phyloP scores from a whole-genome alignment of 2,888 invertebrate species.

The Bombylius major region DNA sequence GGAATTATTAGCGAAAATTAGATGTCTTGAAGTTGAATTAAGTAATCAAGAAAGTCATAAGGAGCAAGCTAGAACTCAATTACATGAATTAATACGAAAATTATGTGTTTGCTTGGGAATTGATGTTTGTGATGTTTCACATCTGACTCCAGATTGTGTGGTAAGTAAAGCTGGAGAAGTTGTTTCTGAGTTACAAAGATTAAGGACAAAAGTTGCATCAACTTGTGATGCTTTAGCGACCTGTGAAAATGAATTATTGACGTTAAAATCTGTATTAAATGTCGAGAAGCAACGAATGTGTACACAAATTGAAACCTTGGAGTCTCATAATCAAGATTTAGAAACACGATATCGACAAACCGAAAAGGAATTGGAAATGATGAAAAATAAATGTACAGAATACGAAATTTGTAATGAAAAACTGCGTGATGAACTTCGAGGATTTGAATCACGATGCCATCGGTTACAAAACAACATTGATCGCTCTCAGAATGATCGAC shows the following conservation, averaged over 20 bases:
- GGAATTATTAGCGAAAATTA: slow-evolving; percentile 60
- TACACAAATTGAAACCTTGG: slow-evolving; percentile 42
- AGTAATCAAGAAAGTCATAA: slow-evolving; percentile 62
- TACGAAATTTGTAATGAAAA: slow-evolving; percentile 55
- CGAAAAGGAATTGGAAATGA: slow-evolving; percentile 62
- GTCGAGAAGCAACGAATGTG: slow-evolving; percentile 62
- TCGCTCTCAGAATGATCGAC: slow-evolving; percentile 32
- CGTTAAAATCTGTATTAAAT: slow-evolving; percentile 30
- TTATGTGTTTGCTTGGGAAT: slow-evolving; percentile 58
- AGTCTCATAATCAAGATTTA: slow-evolving; percentile 51
- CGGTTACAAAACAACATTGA: slow-evolving; percentile 33
- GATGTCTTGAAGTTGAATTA: slow-evolving; percentile 58
- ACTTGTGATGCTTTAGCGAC: slow-evolving; percentile 37
- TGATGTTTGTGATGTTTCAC: slow-evolving; percentile 53
- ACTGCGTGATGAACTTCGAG: slow-evolving; percentile 33
- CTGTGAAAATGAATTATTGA: slow-evolving; percentile 33
- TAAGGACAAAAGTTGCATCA: slow-evolving; percentile 41
- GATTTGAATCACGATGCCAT: slow-evolving; percentile 36
- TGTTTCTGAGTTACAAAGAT: slow-evolving; percentile 56
- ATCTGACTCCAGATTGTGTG: slow-evolving; percentile 54
- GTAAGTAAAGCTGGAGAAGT: slow-evolving; percentile 67
- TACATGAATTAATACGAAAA: slow-evolving; percentile 60
- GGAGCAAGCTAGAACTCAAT: slow-evolving; percentile 49
- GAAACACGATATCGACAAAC: slow-evolving; percentile 61
- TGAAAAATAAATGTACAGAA: slow-evolving; percentile 59